A percentile compares a stretch with the other conserved stretches of the same genome.
Conservation (phyloP, 92 coral and sea anemone genomes). For the Montipora capitata region DNA sequence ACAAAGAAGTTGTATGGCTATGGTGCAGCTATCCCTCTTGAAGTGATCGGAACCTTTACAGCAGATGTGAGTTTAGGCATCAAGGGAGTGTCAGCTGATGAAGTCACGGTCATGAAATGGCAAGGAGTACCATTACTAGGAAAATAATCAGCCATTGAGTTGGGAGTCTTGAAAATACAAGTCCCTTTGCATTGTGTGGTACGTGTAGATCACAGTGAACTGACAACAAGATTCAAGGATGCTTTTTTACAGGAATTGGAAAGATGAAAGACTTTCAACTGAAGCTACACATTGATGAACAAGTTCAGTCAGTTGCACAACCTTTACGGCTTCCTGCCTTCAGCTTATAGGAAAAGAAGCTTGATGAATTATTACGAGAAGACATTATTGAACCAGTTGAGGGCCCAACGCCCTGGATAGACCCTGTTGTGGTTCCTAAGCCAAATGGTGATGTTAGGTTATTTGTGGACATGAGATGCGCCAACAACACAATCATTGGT, state of each 20-base stretch:
- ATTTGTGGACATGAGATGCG: neutral
- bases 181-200: neutral
- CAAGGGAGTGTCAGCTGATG: conserved; percentile 14
- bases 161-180: conserved; percentile 27
- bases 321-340: conserved; percentile 34
- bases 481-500: conserved; percentile 16
- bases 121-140: conserved; percentile 40
- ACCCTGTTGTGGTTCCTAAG: too few species aligned
- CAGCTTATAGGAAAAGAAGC: too few species aligned
- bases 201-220: too few species aligned
- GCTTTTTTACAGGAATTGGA: too few species aligned
- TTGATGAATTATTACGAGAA: too few species aligned
- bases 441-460: too few species aligned
- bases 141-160: conserved; percentile 17
- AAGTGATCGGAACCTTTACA: neutral
- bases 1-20: conserved; percentile 30
- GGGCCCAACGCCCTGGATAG: too few species aligned
- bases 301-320: conserved; percentile 37
- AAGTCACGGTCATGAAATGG: conserved; percentile 10
- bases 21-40: neutral
- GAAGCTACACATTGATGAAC: neutral
- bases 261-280: too few species aligned
- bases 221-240: too few species aligned
- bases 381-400: too few species aligned
- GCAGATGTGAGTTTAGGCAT: conserved; percentile 13